Base-by-base conservation (phyloP, 2,797 vertebrate genomes). In the Megaceryle alcyon region DNA sequence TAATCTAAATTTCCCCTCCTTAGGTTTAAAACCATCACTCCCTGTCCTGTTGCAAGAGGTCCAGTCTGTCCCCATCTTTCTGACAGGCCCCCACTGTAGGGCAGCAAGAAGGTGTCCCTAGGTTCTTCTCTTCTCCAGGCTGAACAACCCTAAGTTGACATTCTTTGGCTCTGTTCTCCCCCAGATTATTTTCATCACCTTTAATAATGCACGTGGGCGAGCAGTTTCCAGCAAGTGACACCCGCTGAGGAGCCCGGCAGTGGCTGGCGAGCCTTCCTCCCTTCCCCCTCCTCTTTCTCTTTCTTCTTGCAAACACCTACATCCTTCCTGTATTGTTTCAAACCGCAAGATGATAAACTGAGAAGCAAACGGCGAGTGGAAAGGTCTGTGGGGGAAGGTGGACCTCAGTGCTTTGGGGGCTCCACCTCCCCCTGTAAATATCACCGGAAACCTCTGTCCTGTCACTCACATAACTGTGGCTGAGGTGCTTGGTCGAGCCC, bases 281-380 rank as follows among this genome's bases (percentile, higher is more conserved):
- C 77, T 41, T 23, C 63, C 90, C 81, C 86, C 77, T 75, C 68
- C 79, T 82, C 82, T 63, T 60, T 94, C 96, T 92, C 95, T 97
- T 98, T 98, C 97, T 98, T 98, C 98, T 98, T 98, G 98, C 98
- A 98, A 98, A 98, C 98, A 96, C 98, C 98, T 98, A 98, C 98
- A 98, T 92, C 92, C 98, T 99, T 99, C 98, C 98, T 98, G 98
- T 97, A 97, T 96, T 96, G 96, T 95, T 96, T 95, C 92, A 94
- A 93, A 98, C 98, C 98, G n/a, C 98, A 98, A 96, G 96, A 96
- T 60, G 85, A 87, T 64, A 54, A 96, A 91, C 97, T 94, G 97
- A 98, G 95, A 90, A 29, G 88, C 72, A 15, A 35, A 54, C 6
- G 6, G 57, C 0, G 49, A 60, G 72, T 22, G 81, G 70, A 77